Evolutionary conservation across 2,113 vertebrate species (phyloP).

Genomic region (Amazona guildingii): DNA sequence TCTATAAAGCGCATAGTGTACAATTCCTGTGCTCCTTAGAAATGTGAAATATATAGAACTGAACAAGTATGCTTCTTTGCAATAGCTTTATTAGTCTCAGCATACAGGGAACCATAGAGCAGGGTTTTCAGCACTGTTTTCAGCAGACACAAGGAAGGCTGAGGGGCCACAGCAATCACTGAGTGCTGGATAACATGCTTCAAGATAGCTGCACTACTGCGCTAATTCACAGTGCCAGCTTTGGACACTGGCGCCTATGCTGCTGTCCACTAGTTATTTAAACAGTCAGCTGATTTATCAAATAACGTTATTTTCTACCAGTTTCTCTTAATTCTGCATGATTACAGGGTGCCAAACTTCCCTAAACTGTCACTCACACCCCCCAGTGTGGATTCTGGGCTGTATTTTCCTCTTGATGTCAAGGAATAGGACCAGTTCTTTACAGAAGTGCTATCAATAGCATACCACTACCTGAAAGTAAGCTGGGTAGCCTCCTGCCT

Average conservation of each 20-base stretch:
- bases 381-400: not conserved
- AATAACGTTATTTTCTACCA: not conserved
- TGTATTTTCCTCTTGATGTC: not conserved
- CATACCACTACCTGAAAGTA: not conserved
- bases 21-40: not conserved
- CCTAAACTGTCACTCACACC: not conserved
- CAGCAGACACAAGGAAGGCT: not conserved
- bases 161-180: fast-evolving
- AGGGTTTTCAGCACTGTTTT: not conserved
- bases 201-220: not conserved
- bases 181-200: not conserved
- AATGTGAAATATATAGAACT: not conserved
- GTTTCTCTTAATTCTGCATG: not conserved
- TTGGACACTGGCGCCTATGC: not conserved
- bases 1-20: not conserved
- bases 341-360: not conserved
- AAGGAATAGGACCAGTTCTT: not conserved
- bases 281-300: not conserved
- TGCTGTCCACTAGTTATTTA: not conserved
- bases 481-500: not conserved
- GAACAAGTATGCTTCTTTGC: not conserved
- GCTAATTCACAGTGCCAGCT: not conserved
- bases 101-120: not conserved
- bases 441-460: not conserved
- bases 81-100: not conserved